Percentiles rank a stretch among this genome's conserved stretches.
Evolutionary conservation across 2,888 invertebrate genomes (phyloP).

Genomic region (Clunio marinus): DNA sequence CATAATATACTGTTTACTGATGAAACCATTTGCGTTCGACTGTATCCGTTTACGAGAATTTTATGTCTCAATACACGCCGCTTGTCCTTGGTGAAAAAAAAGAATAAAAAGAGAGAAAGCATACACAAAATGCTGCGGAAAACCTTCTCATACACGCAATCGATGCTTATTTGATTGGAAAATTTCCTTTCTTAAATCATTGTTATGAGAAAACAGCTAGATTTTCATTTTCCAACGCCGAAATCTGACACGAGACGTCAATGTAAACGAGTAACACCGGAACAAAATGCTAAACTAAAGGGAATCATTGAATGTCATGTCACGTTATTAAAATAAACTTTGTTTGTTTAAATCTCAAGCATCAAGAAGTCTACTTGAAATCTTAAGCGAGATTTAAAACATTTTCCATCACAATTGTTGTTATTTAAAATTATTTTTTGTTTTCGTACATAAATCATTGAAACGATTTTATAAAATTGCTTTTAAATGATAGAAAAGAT

Average conservation of each 20-base stretch:
- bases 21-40: neutral
- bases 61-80: neutral
- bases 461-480: no score
- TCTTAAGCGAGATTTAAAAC: no score
- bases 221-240: neutral
- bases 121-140: neutral
- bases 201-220: neutral
- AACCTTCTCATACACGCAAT: neutral
- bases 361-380: no score
- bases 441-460: no score
- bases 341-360: no score
- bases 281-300: no score
- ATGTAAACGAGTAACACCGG: no score
- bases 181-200: slow-evolving; percentile 5
- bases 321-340: no score
- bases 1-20: neutral
- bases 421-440: no score
- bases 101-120: neutral
- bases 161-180: neutral
- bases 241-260: neutral
- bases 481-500: no score
- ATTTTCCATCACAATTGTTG: no score
- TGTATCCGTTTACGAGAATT: neutral
- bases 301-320: no score
- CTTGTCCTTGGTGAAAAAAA: neutral